These are phyloP conservation scores for Protodeltote pygarga DNA, from an alignment of 2,888 invertebrate genomes.

Conservation along the genomic window DNA sequence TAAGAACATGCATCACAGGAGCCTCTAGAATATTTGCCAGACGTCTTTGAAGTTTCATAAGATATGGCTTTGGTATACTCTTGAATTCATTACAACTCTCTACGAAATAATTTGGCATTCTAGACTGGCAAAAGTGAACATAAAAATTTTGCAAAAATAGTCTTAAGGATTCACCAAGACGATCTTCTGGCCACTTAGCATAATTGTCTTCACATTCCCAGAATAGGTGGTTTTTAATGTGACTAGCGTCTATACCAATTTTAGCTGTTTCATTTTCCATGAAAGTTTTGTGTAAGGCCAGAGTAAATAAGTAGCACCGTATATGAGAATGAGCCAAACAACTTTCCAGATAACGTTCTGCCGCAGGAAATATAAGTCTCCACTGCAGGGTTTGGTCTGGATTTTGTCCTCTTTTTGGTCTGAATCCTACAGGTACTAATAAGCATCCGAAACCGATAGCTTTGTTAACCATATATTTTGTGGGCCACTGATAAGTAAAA, in stretches of 20 bases:
- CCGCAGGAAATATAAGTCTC: constrained; percentile 92
- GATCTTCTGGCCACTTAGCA: constrained; percentile 91
- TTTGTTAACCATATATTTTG: constrained; percentile 88
- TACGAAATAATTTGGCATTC: constrained; percentile 91
- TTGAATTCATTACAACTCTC: constrained; percentile 91
- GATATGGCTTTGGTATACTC: constrained; percentile 88
- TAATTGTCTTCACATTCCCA: constrained; percentile 92
- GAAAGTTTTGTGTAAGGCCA: constrained; percentile 91
- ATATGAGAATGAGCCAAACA: constrained; percentile 91
- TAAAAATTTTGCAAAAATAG: constrained; percentile 89
- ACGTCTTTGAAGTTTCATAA: constrained; percentile 89
- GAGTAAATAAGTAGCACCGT: constrained; percentile 89
- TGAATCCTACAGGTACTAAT: constrained; percentile 90
- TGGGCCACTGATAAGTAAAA: constrained; percentile 90
- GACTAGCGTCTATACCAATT: constrained; percentile 89
- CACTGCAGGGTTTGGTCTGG: constrained; percentile 90
- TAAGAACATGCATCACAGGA: constrained; percentile 90
- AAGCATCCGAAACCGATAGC: constrained; percentile 90
- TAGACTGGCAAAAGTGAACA: constrained; percentile 86
- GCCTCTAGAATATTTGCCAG: constrained; percentile 90
- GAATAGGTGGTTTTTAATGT: constrained; percentile 91
- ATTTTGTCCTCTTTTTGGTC: constrained; percentile 88
- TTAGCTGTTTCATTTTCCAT: constrained; percentile 89
- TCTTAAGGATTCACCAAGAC: constrained; percentile 89
- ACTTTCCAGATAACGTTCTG: constrained; percentile 91